Evolutionary conservation across 2,888 invertebrate species (phyloP).

Genomic region (Marasmarcha lunaedactyla): DNA sequence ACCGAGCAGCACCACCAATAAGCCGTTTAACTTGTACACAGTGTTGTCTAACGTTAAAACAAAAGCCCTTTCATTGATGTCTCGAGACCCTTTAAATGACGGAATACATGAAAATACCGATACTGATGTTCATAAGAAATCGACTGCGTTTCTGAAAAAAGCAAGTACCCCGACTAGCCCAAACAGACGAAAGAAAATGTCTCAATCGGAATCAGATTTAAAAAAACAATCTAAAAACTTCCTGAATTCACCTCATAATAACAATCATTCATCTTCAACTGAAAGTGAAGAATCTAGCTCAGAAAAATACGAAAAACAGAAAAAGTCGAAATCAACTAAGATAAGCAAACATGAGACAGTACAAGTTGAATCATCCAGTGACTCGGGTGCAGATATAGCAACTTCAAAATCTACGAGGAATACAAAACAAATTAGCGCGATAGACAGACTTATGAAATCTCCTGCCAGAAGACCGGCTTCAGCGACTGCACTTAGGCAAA

Average conservation of each 20-base stretch:
- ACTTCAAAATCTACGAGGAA: constrained; percentile 9
- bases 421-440: constrained; percentile 5
- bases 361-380: background rate
- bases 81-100: too few species aligned
- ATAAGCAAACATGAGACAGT: background rate
- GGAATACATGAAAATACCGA: too few species aligned
- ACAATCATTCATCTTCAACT: background rate
- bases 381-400: background rate
- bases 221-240: background rate
- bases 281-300: background rate
- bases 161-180: constrained; percentile 33
- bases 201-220: constrained; percentile 2
- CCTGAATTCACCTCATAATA: background rate
- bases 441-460: constrained; percentile 34
- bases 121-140: constrained; percentile 34
- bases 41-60: constrained; percentile 65
- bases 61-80: constrained; percentile 60
- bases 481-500: constrained; percentile 12
- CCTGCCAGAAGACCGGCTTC: constrained; percentile 44
- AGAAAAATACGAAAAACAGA: background rate
- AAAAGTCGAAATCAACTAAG: background rate
- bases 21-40: constrained; percentile 45
- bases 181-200: constrained; percentile 13
- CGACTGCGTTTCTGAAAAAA: too few species aligned
- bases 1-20: constrained; percentile 28